phyloP scores from a whole-genome alignment of 2,888 invertebrate genomes.

The Cerceris ruficornis region DNA sequence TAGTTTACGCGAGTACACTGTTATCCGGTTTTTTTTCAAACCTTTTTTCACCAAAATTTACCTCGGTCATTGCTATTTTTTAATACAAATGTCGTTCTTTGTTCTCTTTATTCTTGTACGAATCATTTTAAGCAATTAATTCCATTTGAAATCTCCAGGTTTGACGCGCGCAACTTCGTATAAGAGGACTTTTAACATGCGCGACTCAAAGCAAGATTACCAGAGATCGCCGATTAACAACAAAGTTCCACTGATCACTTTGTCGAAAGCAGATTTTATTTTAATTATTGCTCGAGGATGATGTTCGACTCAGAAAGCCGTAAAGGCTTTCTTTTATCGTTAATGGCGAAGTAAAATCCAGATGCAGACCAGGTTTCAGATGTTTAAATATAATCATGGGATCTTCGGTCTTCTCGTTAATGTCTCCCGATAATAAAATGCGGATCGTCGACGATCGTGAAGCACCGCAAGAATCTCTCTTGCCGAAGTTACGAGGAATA shows the following conservation, averaged over 20 bases:
- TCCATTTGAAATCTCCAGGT: constrained; percentile 33
- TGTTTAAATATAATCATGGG: constrained; percentile 53
- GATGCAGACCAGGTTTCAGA: constrained; percentile 19
- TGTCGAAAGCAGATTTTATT: constrained; percentile 44
- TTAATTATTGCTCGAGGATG: constrained; percentile 52
- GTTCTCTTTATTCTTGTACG: too few species aligned
- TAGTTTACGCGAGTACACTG: too few species aligned
- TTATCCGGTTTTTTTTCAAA: background rate
- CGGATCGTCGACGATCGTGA: background rate
- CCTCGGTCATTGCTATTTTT: background rate
- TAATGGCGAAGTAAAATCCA: constrained; percentile 61
- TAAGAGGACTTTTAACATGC: constrained; percentile 27
- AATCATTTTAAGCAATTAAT: too few species aligned
- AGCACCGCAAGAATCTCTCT: constrained; percentile 6
- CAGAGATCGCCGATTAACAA: constrained; percentile 38
- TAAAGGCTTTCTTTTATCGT: constrained; percentile 53
- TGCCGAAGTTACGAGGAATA: too few species aligned
- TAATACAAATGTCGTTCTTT: too few species aligned
- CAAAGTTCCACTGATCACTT: constrained; percentile 39
- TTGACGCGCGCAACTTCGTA: background rate
- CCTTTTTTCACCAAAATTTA: background rate
- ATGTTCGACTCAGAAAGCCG: constrained; percentile 23
- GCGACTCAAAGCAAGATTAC: background rate
- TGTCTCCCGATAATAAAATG: constrained; percentile 48
- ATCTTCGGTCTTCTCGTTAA: constrained; percentile 53